phyloP scores from a whole-genome alignment of 2,888 invertebrate genomes.

The Pollenia griseotomentosa region DNA sequence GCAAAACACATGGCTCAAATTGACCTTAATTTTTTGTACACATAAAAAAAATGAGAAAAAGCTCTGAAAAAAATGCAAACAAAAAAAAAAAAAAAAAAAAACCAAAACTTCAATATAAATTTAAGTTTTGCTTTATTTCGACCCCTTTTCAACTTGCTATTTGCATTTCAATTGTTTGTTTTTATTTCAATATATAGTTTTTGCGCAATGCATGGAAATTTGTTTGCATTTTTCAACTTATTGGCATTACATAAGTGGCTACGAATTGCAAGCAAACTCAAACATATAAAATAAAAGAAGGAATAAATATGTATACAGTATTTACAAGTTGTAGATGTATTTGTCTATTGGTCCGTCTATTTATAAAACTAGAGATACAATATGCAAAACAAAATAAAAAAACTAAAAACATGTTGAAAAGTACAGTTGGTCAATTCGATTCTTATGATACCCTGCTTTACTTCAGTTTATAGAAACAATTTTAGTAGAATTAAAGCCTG shows the following conservation, averaged over 20 bases:
- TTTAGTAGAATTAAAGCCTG: too few species aligned
- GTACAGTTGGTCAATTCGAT: too few species aligned
- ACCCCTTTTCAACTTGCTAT: conserved; percentile 46
- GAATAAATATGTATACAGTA: neutral
- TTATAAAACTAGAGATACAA: conserved; percentile 15
- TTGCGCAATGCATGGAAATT: conserved; percentile 70
- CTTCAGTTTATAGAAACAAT: too few species aligned
- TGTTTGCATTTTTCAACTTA: conserved; percentile 71
- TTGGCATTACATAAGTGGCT: conserved; percentile 69
- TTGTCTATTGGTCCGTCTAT: neutral
- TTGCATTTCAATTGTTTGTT: conserved; percentile 30
- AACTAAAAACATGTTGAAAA: neutral
- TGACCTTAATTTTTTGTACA: conserved; percentile 67
- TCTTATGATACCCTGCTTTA: too few species aligned
- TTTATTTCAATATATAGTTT: conserved; percentile 42
- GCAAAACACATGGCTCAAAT: conserved; percentile 71
- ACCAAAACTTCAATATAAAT: conserved; percentile 66
- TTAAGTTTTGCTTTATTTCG: conserved; percentile 59
- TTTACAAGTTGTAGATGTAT: neutral
- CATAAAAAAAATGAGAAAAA: conserved; percentile 31
- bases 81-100: conserved; percentile 5
- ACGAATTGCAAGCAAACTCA: conserved; percentile 61
- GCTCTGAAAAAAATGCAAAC: neutral
- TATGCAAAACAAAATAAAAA: conserved; percentile 42
- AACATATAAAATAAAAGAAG: conserved; percentile 17